Evolutionary conservation across 23 tunicate genomes (phyloP).

Genomic region (Styela clava): DNA sequence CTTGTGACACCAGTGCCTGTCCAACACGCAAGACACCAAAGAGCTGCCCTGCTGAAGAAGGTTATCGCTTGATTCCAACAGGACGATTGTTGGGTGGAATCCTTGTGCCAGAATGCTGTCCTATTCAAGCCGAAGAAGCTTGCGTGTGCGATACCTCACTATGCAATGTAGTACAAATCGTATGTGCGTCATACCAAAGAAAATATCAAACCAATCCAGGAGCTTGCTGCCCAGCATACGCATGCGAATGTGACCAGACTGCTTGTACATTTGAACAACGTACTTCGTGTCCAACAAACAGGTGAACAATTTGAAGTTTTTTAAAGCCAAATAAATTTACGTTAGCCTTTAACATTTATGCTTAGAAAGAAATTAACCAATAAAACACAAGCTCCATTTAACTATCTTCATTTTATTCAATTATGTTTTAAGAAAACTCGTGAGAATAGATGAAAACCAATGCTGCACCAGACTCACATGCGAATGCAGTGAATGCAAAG

Average conservation of each 20-base stretch:
- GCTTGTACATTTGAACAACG: not conserved
- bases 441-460: slow-evolving; percentile 29
- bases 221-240: slow-evolving; percentile 8
- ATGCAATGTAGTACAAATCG: not conserved
- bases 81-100: not conserved
- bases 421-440: slow-evolving; percentile 19
- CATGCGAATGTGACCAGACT: slow-evolving; percentile 3
- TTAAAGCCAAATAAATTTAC: too few relatives aligned
- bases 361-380: too few relatives aligned
- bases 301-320: too few relatives aligned
- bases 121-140: not conserved
- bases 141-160: slow-evolving; percentile 2
- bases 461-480: slow-evolving; percentile 69
- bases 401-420: too few relatives aligned
- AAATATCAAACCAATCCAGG: slow-evolving; percentile 16
- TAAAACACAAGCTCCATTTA: too few relatives aligned
- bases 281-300: slow-evolving; percentile 2
- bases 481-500: slow-evolving; percentile 67
- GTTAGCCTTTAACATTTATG: too few relatives aligned
- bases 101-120: not conserved
- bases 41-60: not conserved
- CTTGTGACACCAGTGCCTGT: slow-evolving; percentile 1
- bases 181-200: not conserved
- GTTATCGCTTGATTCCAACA: slow-evolving; percentile 1
- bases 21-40: not conserved